These are phyloP conservation scores for Sesamia inferens DNA, from an alignment of 2,888 invertebrate genomes.

Conservation along the genomic window DNA sequence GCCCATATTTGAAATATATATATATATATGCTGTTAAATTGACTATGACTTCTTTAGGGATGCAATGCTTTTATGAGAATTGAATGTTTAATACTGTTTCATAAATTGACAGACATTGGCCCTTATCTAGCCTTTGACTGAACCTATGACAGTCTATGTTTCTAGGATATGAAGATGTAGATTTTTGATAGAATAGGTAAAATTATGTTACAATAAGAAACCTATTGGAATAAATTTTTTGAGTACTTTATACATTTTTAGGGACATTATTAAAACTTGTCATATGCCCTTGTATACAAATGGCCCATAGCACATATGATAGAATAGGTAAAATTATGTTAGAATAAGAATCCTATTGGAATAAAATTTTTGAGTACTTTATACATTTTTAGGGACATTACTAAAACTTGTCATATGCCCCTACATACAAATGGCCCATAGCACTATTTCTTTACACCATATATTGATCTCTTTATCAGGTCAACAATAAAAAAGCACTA, in stretches of 20 bases:
- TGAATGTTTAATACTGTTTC: background rate
- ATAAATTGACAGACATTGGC: background rate
- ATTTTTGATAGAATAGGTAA: conserved; percentile 6
- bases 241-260: no score
- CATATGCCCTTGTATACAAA: no score
- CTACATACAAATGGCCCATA: background rate
- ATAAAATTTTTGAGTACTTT: background rate
- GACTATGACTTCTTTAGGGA: conserved; percentile 20
- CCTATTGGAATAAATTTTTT: no score
- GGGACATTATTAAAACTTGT: no score
- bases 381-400: background rate
- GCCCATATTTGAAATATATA: conserved; percentile 12
- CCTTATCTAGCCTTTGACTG: background rate
- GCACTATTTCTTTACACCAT: background rate
- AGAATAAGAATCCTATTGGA: background rate
- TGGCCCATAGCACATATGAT: no score
- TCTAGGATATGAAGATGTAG: background rate
- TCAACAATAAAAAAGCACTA: conserved; percentile 47
- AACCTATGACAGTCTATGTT: background rate
- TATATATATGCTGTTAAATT: conserved; percentile 7
- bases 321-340: background rate
- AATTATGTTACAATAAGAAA: no score
- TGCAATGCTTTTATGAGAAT: conserved; percentile 7
- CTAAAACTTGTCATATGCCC: no score
- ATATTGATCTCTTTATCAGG: conserved; percentile 24